phyloP scores from a whole-genome alignment of 2,113 vertebrate genomes.

The Odontesthes bonariensis region DNA sequence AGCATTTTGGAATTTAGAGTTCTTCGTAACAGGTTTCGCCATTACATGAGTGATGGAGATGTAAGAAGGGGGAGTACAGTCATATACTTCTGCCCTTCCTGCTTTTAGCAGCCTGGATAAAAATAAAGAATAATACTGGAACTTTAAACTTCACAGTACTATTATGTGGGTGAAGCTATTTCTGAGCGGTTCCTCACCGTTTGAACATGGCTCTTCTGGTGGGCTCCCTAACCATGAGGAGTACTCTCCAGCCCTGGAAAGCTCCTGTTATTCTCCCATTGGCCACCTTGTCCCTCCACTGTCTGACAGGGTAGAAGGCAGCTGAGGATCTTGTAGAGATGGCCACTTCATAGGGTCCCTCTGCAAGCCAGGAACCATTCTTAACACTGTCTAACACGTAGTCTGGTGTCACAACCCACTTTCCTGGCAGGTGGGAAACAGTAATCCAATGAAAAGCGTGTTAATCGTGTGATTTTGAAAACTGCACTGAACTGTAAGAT shows the following conservation, averaged over 20 bases:
- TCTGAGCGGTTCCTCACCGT: slow-evolving; percentile 81
- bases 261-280: slow-evolving; percentile 85
- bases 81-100: slow-evolving; percentile 87
- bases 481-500: neutral
- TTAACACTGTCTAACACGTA: slow-evolving; percentile 92
- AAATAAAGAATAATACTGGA: neutral
- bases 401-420: slow-evolving; percentile 94
- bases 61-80: slow-evolving; percentile 64
- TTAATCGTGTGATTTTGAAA: neutral
- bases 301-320: slow-evolving; percentile 67
- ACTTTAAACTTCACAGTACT: neutral
- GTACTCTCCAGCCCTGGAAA: slow-evolving; percentile 94
- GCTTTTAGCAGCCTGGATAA: slow-evolving; percentile 88
- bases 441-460: neutral
- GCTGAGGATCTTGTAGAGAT: slow-evolving; percentile 41
- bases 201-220: slow-evolving; percentile 84
- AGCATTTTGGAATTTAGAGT: slow-evolving; percentile 66
- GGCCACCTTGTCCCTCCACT: slow-evolving; percentile 84
- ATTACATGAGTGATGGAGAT: slow-evolving; percentile 89
- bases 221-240: slow-evolving; percentile 83
- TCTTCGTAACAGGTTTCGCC: slow-evolving; percentile 67
- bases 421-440: slow-evolving; percentile 82
- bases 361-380: slow-evolving; percentile 92
- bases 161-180: neutral
- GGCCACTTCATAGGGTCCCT: slow-evolving; percentile 90